Evolutionary conservation across 2,113 vertebrate species (phyloP).

Genomic region (Puntigrus tetrazona): DNA sequence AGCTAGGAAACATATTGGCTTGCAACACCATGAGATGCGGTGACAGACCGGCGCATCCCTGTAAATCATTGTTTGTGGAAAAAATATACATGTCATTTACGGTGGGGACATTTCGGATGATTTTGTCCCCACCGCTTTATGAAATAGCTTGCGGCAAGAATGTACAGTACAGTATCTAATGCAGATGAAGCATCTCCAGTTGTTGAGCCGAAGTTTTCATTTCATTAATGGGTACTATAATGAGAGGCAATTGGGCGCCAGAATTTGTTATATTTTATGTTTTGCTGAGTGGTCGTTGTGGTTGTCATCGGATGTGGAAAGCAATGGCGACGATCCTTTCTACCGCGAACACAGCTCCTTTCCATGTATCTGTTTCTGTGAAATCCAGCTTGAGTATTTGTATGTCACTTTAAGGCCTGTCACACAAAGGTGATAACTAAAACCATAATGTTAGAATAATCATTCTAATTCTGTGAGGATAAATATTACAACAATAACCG

Average conservation of each 20-base stretch:
- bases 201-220: not conserved
- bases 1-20: slow-evolving; percentile 29
- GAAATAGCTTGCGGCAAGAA: not conserved
- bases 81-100: not conserved
- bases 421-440: not conserved
- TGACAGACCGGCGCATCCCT: not conserved
- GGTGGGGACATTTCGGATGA: not conserved
- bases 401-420: not conserved
- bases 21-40: not conserved
- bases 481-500: no score
- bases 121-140: not conserved
- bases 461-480: not conserved
- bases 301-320: not conserved
- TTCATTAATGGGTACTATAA: not conserved
- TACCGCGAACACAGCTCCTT: not conserved
- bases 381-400: not conserved
- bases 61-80: not conserved
- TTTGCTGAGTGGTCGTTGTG: not conserved
- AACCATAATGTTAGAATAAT: not conserved
- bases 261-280: not conserved
- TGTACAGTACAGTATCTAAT: not conserved
- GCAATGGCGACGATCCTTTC: not conserved
- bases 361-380: not conserved
- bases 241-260: not conserved
- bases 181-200: not conserved